phyloP scores from a whole-genome alignment of 2,113 vertebrate genomes.

The Apeltes quadracus region DNA sequence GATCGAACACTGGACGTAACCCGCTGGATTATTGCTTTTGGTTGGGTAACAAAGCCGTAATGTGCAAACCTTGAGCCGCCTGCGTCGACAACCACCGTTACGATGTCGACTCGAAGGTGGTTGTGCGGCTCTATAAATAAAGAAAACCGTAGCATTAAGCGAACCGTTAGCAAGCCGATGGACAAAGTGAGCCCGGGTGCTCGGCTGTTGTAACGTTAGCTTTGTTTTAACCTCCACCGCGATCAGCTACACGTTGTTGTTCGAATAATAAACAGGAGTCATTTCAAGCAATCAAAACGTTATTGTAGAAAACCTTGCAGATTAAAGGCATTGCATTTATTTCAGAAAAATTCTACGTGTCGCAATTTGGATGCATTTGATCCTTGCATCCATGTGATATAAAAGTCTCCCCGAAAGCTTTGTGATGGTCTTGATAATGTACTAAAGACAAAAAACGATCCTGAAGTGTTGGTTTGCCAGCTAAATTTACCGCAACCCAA shows the following conservation, averaged over 20 bases:
- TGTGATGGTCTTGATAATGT: background rate
- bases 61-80: accelerated
- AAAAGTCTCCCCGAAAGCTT: background rate
- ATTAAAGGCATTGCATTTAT: background rate
- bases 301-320: background rate
- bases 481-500: background rate
- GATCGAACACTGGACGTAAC: slow-evolving; percentile 33
- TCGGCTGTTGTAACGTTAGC: background rate
- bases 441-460: background rate
- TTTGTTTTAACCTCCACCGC: background rate
- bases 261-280: background rate
- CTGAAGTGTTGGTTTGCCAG: background rate
- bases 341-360: background rate
- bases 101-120: accelerated
- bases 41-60: background rate
- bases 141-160: background rate
- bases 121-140: background rate
- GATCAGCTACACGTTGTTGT: background rate
- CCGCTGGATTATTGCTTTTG: background rate
- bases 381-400: background rate
- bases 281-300: background rate
- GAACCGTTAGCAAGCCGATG: background rate
- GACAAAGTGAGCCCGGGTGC: background rate
- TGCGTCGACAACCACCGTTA: no score
- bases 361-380: background rate